Base-by-base conservation (phyloP, 2,113 vertebrate genomes). In the Spea bombifrons region DNA sequence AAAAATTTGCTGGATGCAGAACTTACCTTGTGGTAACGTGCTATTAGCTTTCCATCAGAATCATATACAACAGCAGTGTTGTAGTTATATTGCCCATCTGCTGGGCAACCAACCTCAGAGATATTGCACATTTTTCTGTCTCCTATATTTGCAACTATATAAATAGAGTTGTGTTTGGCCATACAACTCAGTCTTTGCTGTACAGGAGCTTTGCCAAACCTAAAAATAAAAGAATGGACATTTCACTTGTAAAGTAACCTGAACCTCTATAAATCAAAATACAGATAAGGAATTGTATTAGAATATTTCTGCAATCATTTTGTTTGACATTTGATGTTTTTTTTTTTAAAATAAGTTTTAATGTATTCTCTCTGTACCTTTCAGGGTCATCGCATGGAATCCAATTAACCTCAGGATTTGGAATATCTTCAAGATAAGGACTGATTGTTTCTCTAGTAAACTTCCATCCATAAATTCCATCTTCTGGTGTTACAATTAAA, bases 91-190 rank as follows among this genome's bases (percentile, higher is more conserved):
- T 0, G 71, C 7, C 84, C 81, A 72, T 86, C 78, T 0, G 12
- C 16, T 4, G 85, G 84, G 9, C 89, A 88, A 6, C 57, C 69
- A 0, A 45, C 16, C 15, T 88, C 81, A 52, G 53, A 82, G 59
- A 10, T 43, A 66, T 81, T 84, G 15, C 80, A 85, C 0, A 0
- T 8, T 45, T 90, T 89, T 78, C 84, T 86, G 66, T 89, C 87
- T 17, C 82, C 80, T 84, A 90, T 91, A 87, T 94, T 96, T 43
- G 85, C 95, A 86, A 92, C 92, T 47, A 95, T 47, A 74, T 89
- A 95, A 75, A 96, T 87, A 3, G 76, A 85, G 81, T 93, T 78
- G 10, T 81, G 83, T 10, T 85, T 93, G 0, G 84, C 90, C 85
- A 96, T 87, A 53, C 92, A 96, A 86, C 93, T 96, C 77, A 94